Percentiles rank a stretch among this genome's conserved stretches.
Conservation (phyloP, 2,888 invertebrate species). For the Cantharis nigra region DNA sequence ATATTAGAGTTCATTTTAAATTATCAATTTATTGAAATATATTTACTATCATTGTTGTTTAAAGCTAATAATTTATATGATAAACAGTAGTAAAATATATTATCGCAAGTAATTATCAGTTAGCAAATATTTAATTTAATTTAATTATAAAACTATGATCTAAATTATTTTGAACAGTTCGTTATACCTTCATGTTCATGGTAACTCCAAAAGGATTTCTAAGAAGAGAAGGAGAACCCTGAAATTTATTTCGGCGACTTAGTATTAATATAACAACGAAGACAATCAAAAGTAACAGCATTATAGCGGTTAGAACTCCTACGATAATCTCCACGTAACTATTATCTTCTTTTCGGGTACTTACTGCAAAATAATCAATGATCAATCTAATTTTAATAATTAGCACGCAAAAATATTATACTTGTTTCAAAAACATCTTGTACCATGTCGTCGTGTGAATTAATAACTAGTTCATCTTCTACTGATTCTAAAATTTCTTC, state of each 20-base stretch:
- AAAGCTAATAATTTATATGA: neutral
- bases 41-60: neutral
- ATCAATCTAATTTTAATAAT: neutral
- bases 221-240: slow-evolving; percentile 65
- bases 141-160: neutral
- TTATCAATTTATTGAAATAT: neutral
- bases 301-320: slow-evolving; percentile 68
- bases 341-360: slow-evolving; percentile 62
- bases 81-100: neutral
- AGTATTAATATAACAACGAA: slow-evolving; percentile 66
- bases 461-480: slow-evolving; percentile 60
- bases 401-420: slow-evolving; percentile 41
- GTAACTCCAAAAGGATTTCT: slow-evolving; percentile 67
- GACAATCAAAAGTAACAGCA: slow-evolving; percentile 65
- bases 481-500: slow-evolving; percentile 57
- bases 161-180: neutral
- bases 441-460: slow-evolving; percentile 59
- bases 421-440: slow-evolving; percentile 63
- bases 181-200: slow-evolving; percentile 68
- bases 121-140: too few species aligned
- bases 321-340: slow-evolving; percentile 66
- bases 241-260: slow-evolving; percentile 64
- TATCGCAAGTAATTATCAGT: neutral
- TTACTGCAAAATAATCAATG: slow-evolving; percentile 51
- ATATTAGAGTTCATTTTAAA: neutral